phyloP scores from a whole-genome alignment of 1,140 invertebrate genomes.

The Calosoma granatense region DNA sequence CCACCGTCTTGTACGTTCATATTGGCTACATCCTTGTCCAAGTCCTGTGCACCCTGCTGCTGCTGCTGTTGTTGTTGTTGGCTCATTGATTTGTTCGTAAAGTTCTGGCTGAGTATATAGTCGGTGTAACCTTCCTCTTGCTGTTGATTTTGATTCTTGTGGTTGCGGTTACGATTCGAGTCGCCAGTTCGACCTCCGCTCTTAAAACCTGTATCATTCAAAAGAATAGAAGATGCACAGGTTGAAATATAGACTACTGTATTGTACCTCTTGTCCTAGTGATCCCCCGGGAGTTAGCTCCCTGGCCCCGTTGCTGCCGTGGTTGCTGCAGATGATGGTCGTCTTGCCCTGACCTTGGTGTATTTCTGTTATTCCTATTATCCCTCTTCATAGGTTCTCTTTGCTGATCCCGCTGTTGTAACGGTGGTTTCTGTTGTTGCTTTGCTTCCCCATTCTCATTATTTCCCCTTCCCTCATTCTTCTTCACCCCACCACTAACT shows the following conservation, averaged over 20 bases:
- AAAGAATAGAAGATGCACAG: slow-evolving; percentile 18
- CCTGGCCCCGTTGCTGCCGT: neutral
- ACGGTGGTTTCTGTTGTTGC: slow-evolving; percentile 24
- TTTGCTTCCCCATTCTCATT: slow-evolving; percentile 23
- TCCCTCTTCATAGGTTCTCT: neutral
- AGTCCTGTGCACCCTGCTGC: slow-evolving; percentile 32
- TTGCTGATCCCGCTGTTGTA: slow-evolving; percentile 17
- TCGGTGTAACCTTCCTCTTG: slow-evolving; percentile 25
- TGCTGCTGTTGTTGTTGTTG: slow-evolving; percentile 28
- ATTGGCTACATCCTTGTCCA: slow-evolving; percentile 40
- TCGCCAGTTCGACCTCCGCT: slow-evolving; percentile 35
- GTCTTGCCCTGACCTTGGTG: neutral
- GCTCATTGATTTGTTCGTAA: slow-evolving; percentile 29
- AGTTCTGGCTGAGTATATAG: slow-evolving; percentile 36
- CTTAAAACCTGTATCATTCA: slow-evolving; percentile 20
- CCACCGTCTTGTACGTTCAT: slow-evolving; percentile 36
- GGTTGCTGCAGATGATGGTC: neutral
- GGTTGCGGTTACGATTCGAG: slow-evolving; percentile 30
- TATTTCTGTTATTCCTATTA: neutral
- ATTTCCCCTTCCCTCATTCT: too few species aligned
- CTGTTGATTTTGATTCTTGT: slow-evolving; percentile 24
- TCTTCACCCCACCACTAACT: too few species aligned
- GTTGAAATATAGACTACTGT: neutral
- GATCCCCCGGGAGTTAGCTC: slow-evolving; percentile 20
- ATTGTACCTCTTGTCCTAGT: slow-evolving; percentile 30